These are phyloP conservation scores for Hedychridium roseum DNA, from an alignment of 2,888 invertebrate species.

Conservation along the genomic window DNA sequence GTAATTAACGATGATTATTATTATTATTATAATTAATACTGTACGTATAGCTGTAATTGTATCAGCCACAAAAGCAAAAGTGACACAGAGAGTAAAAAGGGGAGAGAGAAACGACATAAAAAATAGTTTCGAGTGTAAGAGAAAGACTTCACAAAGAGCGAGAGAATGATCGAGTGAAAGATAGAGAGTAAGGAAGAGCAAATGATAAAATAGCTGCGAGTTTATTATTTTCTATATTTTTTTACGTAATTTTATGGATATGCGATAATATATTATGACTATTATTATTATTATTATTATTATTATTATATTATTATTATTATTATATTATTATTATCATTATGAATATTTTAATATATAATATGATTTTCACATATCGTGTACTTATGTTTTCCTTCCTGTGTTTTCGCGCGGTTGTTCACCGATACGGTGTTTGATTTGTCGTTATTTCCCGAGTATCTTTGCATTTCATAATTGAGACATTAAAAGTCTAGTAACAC, in stretches of 20 bases:
- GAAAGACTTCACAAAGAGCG: neutral
- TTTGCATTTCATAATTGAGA: no score
- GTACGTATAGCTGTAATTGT: constrained; percentile 14
- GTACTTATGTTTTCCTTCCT: constrained; percentile 58
- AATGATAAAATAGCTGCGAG: constrained; percentile 49
- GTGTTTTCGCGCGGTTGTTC: constrained; percentile 46
- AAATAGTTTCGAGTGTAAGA: neutral
- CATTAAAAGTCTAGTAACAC: no score
- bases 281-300: constrained; percentile 36
- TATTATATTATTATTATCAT: constrained; percentile 52
- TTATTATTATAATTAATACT: no score
- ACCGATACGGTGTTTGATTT: constrained; percentile 40
- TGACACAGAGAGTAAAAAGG: constrained; percentile 14
- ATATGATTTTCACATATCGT: constrained; percentile 60
- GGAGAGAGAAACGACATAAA: no score
- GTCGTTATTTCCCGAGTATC: constrained; percentile 25
- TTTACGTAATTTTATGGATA: constrained; percentile 63
- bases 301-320: constrained; percentile 40
- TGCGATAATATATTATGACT: constrained; percentile 55
- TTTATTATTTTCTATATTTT: constrained; percentile 64
- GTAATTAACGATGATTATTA: no score
- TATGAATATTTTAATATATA: constrained; percentile 63
- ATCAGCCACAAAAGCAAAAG: constrained; percentile 17
- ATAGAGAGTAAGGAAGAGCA: constrained; percentile 13
- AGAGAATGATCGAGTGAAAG: constrained; percentile 9